Evolutionary conservation across 2,113 vertebrate species (phyloP).

Genomic region (Coptodon bakossiorum): DNA sequence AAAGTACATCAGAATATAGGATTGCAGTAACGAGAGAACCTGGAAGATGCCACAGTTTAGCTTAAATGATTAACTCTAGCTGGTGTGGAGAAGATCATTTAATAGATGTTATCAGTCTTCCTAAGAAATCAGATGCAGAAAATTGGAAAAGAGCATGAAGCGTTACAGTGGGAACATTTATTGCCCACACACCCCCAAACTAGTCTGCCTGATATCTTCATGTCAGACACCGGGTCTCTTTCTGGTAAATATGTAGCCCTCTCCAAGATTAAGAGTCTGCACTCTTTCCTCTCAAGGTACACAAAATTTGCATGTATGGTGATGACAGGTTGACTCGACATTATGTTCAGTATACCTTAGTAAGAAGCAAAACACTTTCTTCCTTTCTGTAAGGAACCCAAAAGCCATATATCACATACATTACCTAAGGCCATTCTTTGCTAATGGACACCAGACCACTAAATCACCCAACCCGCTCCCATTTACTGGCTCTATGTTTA

Average conservation of each 20-base stretch:
- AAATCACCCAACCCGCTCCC: slow-evolving; percentile 40
- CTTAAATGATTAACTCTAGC: neutral
- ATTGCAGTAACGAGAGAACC: neutral
- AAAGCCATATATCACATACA: neutral
- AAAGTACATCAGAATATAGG: neutral
- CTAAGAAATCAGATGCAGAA: neutral
- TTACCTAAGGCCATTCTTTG: neutral
- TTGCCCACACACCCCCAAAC: neutral
- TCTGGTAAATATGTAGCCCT: neutral
- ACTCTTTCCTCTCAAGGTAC: neutral
- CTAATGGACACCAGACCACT: slow-evolving; percentile 20
- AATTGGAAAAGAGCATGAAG: neutral
- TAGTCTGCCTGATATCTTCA: neutral
- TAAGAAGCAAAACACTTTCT: neutral
- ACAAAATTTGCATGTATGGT: neutral
- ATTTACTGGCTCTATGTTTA: slow-evolving; percentile 28
- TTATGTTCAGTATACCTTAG: neutral
- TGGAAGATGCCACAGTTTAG: neutral
- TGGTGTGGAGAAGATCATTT: neutral
- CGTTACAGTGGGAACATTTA: neutral
- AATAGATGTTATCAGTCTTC: neutral
- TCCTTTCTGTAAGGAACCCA: neutral
- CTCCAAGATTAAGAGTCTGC: neutral
- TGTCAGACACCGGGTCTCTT: neutral
- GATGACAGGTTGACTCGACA: neutral